A percentile compares a stretch with the other conserved stretches of the same genome.
phyloP scores from a whole-genome alignment of 2,113 vertebrate genomes.

The Neolamprologus sp. region DNA sequence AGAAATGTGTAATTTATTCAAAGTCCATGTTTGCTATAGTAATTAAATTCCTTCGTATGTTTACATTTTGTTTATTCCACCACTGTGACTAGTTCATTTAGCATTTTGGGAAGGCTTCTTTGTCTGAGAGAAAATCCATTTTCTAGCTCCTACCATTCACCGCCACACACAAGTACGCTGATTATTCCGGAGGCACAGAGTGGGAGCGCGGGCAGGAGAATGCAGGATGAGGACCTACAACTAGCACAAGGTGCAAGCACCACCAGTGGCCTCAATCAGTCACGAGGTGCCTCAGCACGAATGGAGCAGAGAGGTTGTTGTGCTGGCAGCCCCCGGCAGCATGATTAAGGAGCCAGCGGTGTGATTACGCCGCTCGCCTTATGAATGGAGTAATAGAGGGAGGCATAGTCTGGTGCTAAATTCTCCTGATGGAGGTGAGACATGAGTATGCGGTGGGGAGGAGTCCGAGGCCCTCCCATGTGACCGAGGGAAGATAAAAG shows the following conservation, averaged over 20 bases:
- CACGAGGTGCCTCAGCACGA: slow-evolving; percentile 2
- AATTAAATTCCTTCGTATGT: not conserved
- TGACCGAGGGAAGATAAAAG: slow-evolving; percentile 48
- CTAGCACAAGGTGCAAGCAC: slow-evolving; percentile 3
- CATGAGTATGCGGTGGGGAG: not conserved
- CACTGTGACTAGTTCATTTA: not conserved
- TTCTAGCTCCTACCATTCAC: not conserved
- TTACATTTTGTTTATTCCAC: not conserved
- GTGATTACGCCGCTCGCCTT: slow-evolving; percentile 29
- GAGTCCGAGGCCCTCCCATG: slow-evolving; percentile 17
- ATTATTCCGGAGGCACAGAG: not conserved
- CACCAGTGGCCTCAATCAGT: slow-evolving; percentile 49
- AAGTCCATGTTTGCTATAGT: not conserved
- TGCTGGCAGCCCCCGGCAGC: not conserved
- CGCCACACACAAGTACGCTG: not conserved
- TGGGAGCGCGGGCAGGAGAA: not conserved
- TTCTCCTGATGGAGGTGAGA: slow-evolving; percentile 45
- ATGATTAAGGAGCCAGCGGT: slow-evolving; percentile 42
- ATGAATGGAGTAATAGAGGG: slow-evolving; percentile 41
- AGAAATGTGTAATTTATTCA: not conserved
- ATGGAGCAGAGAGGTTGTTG: slow-evolving; percentile 8
- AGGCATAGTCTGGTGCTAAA: slow-evolving; percentile 30
- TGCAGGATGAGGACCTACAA: slow-evolving; percentile 9
- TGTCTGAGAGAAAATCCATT: not conserved
- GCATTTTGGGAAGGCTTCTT: not conserved